A percentile compares a stretch with the other conserved stretches of the same genome.
These are phyloP conservation scores for Thaleichthys pacificus DNA, from an alignment of 2,797 vertebrate genomes.

Conservation along the genomic window DNA sequence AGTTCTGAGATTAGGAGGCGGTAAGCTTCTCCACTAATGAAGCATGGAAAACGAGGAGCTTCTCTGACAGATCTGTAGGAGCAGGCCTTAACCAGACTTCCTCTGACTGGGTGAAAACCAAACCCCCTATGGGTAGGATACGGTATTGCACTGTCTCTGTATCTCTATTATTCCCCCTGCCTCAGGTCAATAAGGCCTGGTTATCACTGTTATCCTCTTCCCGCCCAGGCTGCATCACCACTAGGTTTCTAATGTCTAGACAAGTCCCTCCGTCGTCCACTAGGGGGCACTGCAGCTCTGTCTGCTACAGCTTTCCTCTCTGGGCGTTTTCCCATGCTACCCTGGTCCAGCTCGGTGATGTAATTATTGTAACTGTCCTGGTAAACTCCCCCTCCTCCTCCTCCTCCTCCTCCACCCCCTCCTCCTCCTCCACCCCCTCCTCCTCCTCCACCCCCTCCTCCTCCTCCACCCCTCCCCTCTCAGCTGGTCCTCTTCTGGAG, in stretches of 20 bases:
- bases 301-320: neutral
- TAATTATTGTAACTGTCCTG: conserved; percentile 23
- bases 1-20: too few species aligned
- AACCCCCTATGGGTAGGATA: too few species aligned
- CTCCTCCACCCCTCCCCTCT: neutral
- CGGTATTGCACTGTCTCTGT: too few species aligned
- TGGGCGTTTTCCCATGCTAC: conserved; percentile 50
- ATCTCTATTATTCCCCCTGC: too few species aligned
- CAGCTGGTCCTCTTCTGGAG: conserved; percentile 5
- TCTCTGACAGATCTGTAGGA: too few species aligned
- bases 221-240: neutral
- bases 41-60: too few species aligned
- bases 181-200: too few species aligned
- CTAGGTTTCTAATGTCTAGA: neutral
- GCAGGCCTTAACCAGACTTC: too few species aligned
- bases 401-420: neutral
- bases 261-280: conserved; percentile 31
- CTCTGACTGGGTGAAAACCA: too few species aligned
- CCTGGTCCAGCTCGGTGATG: conserved; percentile 22
- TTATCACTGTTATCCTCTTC: neutral
- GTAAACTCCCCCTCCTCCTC: conserved; percentile 7
- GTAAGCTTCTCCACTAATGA: too few species aligned
- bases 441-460: neutral
- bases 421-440: neutral
- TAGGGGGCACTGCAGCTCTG: conserved; percentile 48